These are phyloP conservation scores for Protobothrops mucrosquamatus DNA, from an alignment of 2,113 vertebrate species.

Conservation along the genomic window DNA sequence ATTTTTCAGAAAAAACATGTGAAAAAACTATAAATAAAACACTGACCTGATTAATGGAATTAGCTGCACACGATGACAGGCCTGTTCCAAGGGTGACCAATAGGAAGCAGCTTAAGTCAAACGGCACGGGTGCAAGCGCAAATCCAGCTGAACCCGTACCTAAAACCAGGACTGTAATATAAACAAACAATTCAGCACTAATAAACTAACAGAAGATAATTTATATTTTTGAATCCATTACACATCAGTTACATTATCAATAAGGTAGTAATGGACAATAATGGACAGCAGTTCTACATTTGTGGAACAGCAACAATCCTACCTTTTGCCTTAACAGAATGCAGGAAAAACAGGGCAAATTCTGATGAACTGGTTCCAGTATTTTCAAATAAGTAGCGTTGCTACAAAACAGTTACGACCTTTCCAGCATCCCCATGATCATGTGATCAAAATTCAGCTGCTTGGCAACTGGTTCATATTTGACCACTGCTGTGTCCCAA, in stretches of 20 bases:
- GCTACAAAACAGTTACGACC: not conserved
- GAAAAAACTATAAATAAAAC: not conserved
- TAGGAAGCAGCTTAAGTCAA: conserved; percentile 83
- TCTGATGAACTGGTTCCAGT: not conserved
- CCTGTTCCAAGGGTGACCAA: conserved; percentile 85
- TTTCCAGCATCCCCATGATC: not conserved
- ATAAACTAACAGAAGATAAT: not conserved
- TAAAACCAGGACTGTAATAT: conserved; percentile 85
- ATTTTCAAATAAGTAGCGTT: not conserved
- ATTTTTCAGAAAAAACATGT: not conserved
- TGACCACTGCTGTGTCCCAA: not conserved
- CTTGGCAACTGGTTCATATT: not conserved
- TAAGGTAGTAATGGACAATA: not conserved
- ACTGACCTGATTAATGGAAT: conserved; percentile 97
- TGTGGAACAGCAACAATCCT: not conserved
- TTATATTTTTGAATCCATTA: not conserved
- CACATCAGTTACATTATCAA: not conserved
- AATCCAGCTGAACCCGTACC: conserved; percentile 89
- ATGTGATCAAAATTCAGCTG: not conserved
- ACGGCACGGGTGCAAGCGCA: conserved; percentile 89
- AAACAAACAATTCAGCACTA: conserved; percentile 30
- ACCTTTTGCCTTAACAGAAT: not conserved
- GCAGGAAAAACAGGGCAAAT: not conserved
- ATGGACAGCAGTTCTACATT: not conserved
- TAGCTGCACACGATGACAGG: conserved; percentile 90